A percentile compares a stretch with the other conserved stretches of the same genome.
Evolutionary conservation across 2,888 invertebrate genomes (phyloP).

Genomic region (Mythimna ferrago): DNA sequence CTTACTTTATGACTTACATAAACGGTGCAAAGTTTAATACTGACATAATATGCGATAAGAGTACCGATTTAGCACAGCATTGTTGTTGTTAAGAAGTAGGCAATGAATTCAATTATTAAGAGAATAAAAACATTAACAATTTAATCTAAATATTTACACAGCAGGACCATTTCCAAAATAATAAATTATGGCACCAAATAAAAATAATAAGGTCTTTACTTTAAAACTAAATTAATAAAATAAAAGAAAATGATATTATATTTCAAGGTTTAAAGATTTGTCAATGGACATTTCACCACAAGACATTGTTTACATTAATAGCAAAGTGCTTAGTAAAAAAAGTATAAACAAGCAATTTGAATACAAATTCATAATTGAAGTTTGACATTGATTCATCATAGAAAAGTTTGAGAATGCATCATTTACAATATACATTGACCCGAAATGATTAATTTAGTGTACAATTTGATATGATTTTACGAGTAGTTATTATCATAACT

Average conservation of each 20-base stretch:
- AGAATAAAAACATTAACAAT: constrained; percentile 61
- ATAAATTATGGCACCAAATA: constrained; percentile 80
- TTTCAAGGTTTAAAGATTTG: constrained; percentile 30
- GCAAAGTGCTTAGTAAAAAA: constrained; percentile 58
- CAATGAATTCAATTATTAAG: constrained; percentile 52
- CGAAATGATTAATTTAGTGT: constrained; percentile 67
- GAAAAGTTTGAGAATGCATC: constrained; percentile 64
- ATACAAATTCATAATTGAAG: constrained; percentile 53
- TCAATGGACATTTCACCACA: constrained; percentile 64
- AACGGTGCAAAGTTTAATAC: constrained; percentile 69
- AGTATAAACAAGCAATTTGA: constrained; percentile 54
- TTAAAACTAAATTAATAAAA: constrained; percentile 45
- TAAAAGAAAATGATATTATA: constrained; percentile 30
- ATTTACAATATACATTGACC: constrained; percentile 67
- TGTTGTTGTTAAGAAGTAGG: constrained; percentile 56
- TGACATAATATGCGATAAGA: constrained; percentile 62
- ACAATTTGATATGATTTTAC: constrained; percentile 78
- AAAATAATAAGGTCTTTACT: constrained; percentile 66
- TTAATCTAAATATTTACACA: constrained; percentile 70
- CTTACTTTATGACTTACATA: constrained; percentile 61
- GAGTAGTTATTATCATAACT: constrained; percentile 58
- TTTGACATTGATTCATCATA: constrained; percentile 59
- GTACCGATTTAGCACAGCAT: constrained; percentile 57
- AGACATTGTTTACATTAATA: constrained; percentile 62
- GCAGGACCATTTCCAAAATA: constrained; percentile 67